Evolutionary conservation across 1,140 invertebrate genomes (phyloP), one percentile per base, ranked within the genome.

Genomic region (Anastatus disparis): DNA sequence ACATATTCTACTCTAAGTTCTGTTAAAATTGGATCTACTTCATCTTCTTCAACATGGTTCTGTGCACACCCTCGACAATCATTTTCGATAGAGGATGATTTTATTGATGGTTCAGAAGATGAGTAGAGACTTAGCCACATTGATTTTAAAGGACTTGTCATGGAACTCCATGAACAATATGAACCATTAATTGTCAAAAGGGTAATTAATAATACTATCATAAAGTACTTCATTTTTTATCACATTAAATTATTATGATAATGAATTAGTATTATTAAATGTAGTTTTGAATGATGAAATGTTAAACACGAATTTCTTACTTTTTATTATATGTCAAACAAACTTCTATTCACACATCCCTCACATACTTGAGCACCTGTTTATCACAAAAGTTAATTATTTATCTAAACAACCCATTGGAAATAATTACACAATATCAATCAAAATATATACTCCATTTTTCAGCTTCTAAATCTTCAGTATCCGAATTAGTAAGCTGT

Each of bases 1-100:
- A 94, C 92, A 70, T 92, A 92, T 79, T 94, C 92, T 42, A 94
- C 89, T 59, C 93, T 82, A 17, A 90, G 74, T n/a, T 86, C 87
- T 0, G 87, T 89, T 10, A 91, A 73, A 38, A 84, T 73, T 13
- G 80, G 76, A 59, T 86, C 80, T 8, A 74, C 73, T 40, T 79
- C 78, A 13, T 81, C 35, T 8, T 46, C 55, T 3, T 2, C 15
- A 0, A 69, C 55, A 3, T 58, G 53, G 17, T 69, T 62, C 31
- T 70, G 58, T 2, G 59, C 59, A 46, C 68, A 70, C 3, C 58
- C 68, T 35, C 35, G 42, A 50, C 68, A 70, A 15, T 63, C 48
- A 17, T 31, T 46, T 7, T 58, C 55, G 13, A 4, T 26, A 3
- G n/a, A 15, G 8, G 20, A 0, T 26, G 59, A 15, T 31, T 42